A percentile compares a stretch with the other conserved stretches of the same genome.
Evolutionary conservation across 1,140 invertebrate genomes (phyloP).

Genomic region (Hirudo medicinalis): DNA sequence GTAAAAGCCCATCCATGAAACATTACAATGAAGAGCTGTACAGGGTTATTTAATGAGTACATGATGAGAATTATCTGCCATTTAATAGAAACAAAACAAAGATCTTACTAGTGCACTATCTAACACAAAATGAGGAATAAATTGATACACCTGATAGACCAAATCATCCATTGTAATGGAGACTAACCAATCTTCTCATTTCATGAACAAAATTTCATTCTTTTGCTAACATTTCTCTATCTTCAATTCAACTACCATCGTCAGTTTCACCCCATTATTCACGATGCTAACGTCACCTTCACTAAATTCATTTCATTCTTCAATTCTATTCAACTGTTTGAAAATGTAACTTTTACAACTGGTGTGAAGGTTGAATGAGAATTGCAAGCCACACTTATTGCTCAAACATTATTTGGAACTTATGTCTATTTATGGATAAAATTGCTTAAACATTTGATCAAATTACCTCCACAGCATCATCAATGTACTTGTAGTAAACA

Average conservation of each 20-base stretch:
- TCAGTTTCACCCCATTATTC: not conserved
- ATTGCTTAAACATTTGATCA: not conserved
- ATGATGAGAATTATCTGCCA: no score
- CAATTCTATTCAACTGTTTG: constrained; percentile 3
- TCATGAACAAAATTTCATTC: not conserved
- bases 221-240: constrained; percentile 10
- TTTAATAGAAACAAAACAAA: no score
- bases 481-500: constrained; percentile 76
- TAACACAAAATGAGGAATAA: no score
- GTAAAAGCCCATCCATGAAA: no score
- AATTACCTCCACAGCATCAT: constrained; percentile 65
- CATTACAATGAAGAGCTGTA: no score
- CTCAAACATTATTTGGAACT: not conserved
- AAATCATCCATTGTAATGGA: no score
- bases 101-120: no score
- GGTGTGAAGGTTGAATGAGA: not conserved
- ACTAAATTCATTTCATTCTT: constrained; percentile 13
- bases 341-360: not conserved
- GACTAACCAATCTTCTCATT: no score
- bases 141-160: no score
- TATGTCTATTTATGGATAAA: no score
- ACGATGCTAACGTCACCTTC: not conserved
- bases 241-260: constrained; percentile 1
- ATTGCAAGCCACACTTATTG: not conserved
- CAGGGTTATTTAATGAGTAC: no score